phyloP scores from a whole-genome alignment of 2,888 invertebrate genomes.

The Zygaena filipendulae region DNA sequence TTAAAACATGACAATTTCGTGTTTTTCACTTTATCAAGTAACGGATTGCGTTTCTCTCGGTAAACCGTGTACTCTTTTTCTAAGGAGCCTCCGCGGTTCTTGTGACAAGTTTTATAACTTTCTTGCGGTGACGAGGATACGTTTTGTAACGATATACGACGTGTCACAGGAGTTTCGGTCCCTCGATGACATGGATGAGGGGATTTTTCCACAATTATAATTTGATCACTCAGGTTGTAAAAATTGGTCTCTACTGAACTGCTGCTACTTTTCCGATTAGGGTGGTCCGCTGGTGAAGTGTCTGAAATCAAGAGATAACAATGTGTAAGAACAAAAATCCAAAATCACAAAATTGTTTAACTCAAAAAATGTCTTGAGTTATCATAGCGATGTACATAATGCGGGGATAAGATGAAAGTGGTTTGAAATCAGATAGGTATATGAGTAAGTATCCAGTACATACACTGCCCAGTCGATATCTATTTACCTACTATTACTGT shows the following conservation, averaged over 20 bases:
- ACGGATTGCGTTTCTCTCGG: conserved; percentile 75
- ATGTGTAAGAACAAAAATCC: conserved; percentile 2
- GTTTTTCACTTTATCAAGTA: conserved; percentile 77
- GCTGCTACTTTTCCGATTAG: conserved; percentile 70
- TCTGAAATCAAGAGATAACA: conserved; percentile 50
- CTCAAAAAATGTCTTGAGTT: too few species aligned
- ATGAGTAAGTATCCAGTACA: too few species aligned
- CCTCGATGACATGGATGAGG: conserved; percentile 54
- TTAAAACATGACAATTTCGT: conserved; percentile 76
- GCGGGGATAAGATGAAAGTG: too few species aligned
- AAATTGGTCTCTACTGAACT: conserved; percentile 74
- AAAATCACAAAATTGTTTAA: too few species aligned
- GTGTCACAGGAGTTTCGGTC: conserved; percentile 41
- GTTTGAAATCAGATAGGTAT: too few species aligned
- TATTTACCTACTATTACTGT: too few species aligned
- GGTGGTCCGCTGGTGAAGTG: conserved; percentile 72
- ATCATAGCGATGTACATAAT: too few species aligned
- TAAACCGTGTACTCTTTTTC: conserved; percentile 70
- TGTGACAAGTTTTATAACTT: conserved; percentile 56
- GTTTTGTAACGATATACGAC: conserved; percentile 57
- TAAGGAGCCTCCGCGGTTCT: conserved; percentile 56
- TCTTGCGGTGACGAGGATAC: conserved; percentile 53
- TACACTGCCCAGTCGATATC: too few species aligned
- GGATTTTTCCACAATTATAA: conserved; percentile 69
- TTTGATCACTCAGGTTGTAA: conserved; percentile 73